Percentiles rank a stretch among this genome's conserved stretches.
These are phyloP conservation scores for Herpetotheres cachinnans DNA, from an alignment of 2,113 vertebrate genomes.

Conservation along the genomic window DNA sequence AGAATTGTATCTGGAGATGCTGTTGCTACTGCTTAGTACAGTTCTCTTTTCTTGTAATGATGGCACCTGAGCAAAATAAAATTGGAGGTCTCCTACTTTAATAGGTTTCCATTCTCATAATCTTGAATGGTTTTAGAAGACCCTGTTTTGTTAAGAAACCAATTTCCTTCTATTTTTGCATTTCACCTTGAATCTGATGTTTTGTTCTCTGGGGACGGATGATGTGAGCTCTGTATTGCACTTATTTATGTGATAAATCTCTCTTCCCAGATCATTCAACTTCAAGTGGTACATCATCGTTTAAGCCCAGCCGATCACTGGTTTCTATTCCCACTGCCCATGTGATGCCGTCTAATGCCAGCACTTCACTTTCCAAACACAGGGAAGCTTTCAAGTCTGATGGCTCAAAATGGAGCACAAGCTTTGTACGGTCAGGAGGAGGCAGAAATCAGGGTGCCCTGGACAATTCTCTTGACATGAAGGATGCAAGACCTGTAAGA, in stretches of 20 bases:
- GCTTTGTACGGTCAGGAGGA: constrained; percentile 68
- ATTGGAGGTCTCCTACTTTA: not conserved
- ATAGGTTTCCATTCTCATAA: not conserved
- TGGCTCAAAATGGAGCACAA: constrained; percentile 75
- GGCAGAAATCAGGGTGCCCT: constrained; percentile 53
- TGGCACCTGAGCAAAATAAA: not conserved
- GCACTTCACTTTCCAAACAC: constrained; percentile 72
- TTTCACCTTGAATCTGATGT: not conserved
- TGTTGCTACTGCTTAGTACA: not conserved
- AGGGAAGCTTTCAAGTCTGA: constrained; percentile 68
- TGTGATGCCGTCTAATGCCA: constrained; percentile 84
- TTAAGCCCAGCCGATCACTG: constrained; percentile 79
- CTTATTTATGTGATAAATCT: not conserved
- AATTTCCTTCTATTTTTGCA: not conserved
- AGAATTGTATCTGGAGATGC: not conserved
- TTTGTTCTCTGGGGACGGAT: not conserved
- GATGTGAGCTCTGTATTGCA: not conserved
- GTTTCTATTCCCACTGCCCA: constrained; percentile 83
- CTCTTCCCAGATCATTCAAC: constrained; percentile 86
- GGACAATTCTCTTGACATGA: constrained; percentile 83
- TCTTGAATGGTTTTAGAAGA: not conserved
- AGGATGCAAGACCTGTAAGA: constrained; percentile 82
- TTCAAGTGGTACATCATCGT: constrained; percentile 84
- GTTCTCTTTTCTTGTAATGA: not conserved
- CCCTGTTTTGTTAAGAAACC: not conserved